phyloP scores from a whole-genome alignment of 2,113 vertebrate genomes.

The Neotoma lepida region DNA sequence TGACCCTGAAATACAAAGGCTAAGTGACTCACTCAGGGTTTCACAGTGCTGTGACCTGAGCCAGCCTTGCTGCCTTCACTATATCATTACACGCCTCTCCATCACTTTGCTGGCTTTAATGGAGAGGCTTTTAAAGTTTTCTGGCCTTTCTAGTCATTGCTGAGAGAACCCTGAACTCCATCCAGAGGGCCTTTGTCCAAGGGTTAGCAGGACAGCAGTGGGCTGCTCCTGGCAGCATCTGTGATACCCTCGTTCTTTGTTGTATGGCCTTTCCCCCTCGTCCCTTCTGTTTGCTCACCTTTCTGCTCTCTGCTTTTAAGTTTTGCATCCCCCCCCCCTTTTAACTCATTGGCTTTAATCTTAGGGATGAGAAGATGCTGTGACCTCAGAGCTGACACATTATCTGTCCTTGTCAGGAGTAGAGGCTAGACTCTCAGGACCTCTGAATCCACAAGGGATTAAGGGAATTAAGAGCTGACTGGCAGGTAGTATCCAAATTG shows the following conservation, averaged over 20 bases:
- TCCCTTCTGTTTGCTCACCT: not conserved
- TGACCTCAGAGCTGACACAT: not conserved
- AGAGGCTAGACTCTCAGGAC: not conserved
- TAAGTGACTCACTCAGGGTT: not conserved
- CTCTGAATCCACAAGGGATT: not conserved
- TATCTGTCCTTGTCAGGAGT: not conserved
- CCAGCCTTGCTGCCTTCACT: not conserved
- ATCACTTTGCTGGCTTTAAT: not conserved
- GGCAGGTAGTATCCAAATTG: not conserved
- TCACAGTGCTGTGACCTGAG: not conserved
- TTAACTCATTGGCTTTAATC: not conserved
- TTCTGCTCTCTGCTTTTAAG: not conserved
- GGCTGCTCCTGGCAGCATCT: not conserved
- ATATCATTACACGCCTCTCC: not conserved
- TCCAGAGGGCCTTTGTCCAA: not conserved
- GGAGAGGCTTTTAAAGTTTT: not conserved
- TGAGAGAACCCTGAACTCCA: constrained; percentile 4
- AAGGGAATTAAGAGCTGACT: not conserved
- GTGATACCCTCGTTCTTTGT: not conserved
- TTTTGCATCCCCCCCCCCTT: not conserved
- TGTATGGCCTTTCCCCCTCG: not conserved
- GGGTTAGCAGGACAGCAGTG: not conserved
- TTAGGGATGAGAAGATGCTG: not conserved
- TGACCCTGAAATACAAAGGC: not conserved
- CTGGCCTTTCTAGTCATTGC: not conserved